Percentiles rank a stretch among this genome's conserved stretches.
phyloP scores from a whole-genome alignment of 2,113 vertebrate species.

The Noturus placidus region DNA sequence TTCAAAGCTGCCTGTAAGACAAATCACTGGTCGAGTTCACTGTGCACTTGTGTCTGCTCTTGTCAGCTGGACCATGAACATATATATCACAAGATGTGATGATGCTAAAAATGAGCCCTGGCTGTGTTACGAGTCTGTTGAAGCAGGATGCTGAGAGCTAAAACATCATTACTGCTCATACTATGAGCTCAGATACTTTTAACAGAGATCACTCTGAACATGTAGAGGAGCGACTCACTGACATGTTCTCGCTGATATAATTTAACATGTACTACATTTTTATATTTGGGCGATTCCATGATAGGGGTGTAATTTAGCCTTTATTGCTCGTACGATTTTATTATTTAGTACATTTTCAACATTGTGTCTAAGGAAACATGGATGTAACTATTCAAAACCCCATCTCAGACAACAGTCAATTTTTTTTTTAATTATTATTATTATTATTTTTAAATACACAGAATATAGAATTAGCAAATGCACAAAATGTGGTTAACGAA shows the following conservation, averaged over 20 bases:
- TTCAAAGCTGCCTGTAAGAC: background rate
- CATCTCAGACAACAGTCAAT: background rate
- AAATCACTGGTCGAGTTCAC: background rate
- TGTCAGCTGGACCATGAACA: background rate
- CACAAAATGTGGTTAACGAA: background rate
- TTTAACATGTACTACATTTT: background rate
- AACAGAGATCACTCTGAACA: slow-evolving; percentile 9
- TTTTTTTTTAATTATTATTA: background rate
- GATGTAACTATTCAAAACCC: background rate
- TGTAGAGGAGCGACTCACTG: background rate
- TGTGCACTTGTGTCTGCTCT: background rate
- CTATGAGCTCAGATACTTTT: slow-evolving; percentile 13
- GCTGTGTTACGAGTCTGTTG: background rate
- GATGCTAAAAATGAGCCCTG: slow-evolving; percentile 23
- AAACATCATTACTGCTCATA: background rate
- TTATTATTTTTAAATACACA: background rate
- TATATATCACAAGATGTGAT: slow-evolving; percentile 20
- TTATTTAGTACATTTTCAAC: background rate
- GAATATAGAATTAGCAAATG: background rate
- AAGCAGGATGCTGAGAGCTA: slow-evolving; percentile 1
- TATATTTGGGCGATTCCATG: background rate
- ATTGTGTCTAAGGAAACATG: background rate
- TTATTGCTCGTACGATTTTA: background rate
- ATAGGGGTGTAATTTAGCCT: background rate
- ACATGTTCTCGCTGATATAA: background rate